Evolutionary conservation across 2,113 vertebrate genomes (phyloP).

Genomic region (Pantherophis guttatus): DNA sequence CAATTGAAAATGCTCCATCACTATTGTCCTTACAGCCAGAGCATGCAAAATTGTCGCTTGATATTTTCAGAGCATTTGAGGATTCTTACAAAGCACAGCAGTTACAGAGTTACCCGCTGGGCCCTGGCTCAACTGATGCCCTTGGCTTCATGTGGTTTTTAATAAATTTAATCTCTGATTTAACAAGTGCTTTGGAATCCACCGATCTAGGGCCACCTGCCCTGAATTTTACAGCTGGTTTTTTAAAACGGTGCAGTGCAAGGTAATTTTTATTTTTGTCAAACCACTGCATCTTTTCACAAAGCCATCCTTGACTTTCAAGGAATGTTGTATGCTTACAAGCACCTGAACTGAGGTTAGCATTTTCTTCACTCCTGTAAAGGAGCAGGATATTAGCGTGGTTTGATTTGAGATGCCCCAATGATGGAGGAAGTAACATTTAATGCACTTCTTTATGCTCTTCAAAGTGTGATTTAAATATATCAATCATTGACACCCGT

Average conservation of each 20-base stretch:
- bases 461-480: conserved; percentile 41
- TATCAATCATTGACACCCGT: conserved; percentile 15
- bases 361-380: background rate
- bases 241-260: background rate
- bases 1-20: rapidly evolving
- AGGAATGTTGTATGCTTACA: background rate
- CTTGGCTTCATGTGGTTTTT: background rate
- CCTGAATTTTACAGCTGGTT: background rate
- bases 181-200: rapidly evolving
- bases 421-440: background rate
- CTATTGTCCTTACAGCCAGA: rapidly evolving
- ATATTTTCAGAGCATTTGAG: rapidly evolving
- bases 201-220: background rate
- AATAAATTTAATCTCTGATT: background rate
- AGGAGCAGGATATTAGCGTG: rapidly evolving
- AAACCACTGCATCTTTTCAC: background rate
- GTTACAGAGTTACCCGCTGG: background rate
- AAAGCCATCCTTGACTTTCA: background rate
- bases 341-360: background rate
- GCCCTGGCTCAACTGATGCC: background rate
- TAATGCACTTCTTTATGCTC: conserved; percentile 8
- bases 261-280: background rate
- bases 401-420: background rate
- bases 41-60: background rate
- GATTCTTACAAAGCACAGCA: rapidly evolving